Evolutionary conservation across 2,113 vertebrate genomes (phyloP).

Genomic region (Chionodraco myersi): DNA sequence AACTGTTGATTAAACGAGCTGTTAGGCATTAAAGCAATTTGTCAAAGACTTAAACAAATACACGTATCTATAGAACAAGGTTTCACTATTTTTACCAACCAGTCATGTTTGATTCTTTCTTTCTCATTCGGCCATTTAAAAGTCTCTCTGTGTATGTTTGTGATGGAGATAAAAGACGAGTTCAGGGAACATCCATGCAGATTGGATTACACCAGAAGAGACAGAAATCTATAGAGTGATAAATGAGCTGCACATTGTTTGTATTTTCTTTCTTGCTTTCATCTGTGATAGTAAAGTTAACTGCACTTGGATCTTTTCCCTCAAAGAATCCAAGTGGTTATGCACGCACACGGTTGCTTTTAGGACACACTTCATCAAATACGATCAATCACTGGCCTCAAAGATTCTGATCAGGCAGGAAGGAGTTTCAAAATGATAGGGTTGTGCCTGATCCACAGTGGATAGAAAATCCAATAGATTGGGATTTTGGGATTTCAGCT

Average conservation of each 20-base stretch:
- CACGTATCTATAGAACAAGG: neutral
- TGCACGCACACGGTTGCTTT: slow-evolving; percentile 56
- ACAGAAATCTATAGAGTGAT: slow-evolving; percentile 54
- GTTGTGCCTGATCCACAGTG: slow-evolving; percentile 55
- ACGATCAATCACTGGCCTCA: slow-evolving; percentile 67
- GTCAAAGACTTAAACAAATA: neutral
- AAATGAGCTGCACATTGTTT: slow-evolving; percentile 46
- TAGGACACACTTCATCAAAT: slow-evolving; percentile 64
- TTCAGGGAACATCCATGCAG: slow-evolving; percentile 33
- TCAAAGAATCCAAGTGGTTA: slow-evolving; percentile 48
- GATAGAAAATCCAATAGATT: slow-evolving; percentile 66
- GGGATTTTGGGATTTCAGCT: slow-evolving; percentile 63
- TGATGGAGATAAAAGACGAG: slow-evolving; percentile 36
- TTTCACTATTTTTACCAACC: neutral
- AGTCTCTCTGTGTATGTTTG: slow-evolving; percentile 1
- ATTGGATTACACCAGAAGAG: slow-evolving; percentile 40
- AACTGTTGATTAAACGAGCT: neutral
- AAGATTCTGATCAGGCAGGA: slow-evolving; percentile 59
- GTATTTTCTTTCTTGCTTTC: slow-evolving; percentile 38
- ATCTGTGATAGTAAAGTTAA: slow-evolving; percentile 49
- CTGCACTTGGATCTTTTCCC: slow-evolving; percentile 55
- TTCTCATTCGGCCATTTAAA: slow-evolving; percentile 4
- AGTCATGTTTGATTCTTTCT: neutral
- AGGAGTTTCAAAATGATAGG: slow-evolving; percentile 60
- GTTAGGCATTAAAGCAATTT: neutral